These are phyloP conservation scores for Ganaspis brasiliensis DNA, from an alignment of 2,888 invertebrate genomes.

Conservation along the genomic window DNA sequence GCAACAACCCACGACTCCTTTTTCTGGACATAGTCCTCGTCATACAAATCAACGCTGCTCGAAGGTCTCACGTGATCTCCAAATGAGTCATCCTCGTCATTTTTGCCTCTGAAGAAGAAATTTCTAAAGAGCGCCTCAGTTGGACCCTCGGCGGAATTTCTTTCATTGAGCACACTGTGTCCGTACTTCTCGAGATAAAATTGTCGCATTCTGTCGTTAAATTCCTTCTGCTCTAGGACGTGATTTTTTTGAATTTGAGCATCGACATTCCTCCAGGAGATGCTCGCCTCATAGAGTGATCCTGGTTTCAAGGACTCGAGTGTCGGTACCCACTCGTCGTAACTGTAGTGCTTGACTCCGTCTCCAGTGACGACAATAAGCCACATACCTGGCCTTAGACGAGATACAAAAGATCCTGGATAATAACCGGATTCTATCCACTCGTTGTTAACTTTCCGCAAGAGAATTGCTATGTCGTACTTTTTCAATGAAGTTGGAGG, in stretches of 20 bases:
- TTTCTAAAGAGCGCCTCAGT: slow-evolving; percentile 72
- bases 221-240: slow-evolving; percentile 70
- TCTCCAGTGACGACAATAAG: slow-evolving; percentile 74
- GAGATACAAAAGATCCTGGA: slow-evolving; percentile 68
- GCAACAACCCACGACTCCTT: slow-evolving; percentile 75
- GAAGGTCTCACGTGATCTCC: slow-evolving; percentile 67
- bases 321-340: slow-evolving; percentile 76
- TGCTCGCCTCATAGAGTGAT: slow-evolving; percentile 73
- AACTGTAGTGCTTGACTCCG: slow-evolving; percentile 71
- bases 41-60: slow-evolving; percentile 59
- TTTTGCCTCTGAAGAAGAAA: slow-evolving; percentile 73
- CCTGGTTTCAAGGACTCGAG: slow-evolving; percentile 75
- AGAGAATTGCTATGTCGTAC: slow-evolving; percentile 75
- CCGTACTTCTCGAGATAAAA: slow-evolving; percentile 75
- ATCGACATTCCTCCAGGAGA: slow-evolving; percentile 75
- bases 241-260: slow-evolving; percentile 71
- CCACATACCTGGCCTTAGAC: slow-evolving; percentile 72
- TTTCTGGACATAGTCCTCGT: slow-evolving; percentile 56
- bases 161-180: slow-evolving; percentile 73
- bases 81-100: slow-evolving; percentile 65
- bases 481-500: slow-evolving; percentile 71
- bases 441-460: slow-evolving; percentile 68
- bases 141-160: slow-evolving; percentile 66
- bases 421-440: slow-evolving; percentile 74
- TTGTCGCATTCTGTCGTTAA: slow-evolving; percentile 74